A percentile compares a stretch with the other conserved stretches of the same genome.
Conservation (phyloP, 1,140 invertebrate genomes). For the Pseudomyrmex sp. region DNA sequence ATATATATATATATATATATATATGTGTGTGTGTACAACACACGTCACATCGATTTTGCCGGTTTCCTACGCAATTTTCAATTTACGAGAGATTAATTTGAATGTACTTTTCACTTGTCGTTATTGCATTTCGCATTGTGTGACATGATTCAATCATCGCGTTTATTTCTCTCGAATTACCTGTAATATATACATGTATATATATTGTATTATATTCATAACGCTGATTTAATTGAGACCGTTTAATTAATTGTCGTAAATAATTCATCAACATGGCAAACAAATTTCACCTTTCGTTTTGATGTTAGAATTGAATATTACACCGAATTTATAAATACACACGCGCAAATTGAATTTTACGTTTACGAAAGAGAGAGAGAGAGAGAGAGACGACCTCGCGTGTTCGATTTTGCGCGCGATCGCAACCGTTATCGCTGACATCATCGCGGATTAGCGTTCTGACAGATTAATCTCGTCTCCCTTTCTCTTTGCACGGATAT, state of each 20-base stretch:
- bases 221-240: neutral
- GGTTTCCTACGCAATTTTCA: neutral
- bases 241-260: too few species aligned
- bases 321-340: neutral
- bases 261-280: too few species aligned
- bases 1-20: too few species aligned
- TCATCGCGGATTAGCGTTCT: constrained; percentile 4
- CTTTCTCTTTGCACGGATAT: neutral
- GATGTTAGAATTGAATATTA: neutral
- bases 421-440: neutral
- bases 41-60: neutral
- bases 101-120: neutral
- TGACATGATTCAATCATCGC: neutral
- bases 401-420: neutral
- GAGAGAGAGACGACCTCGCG: too few species aligned
- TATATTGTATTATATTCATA: neutral
- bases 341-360: neutral
- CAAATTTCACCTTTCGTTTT: too few species aligned
- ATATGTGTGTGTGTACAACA: too few species aligned
- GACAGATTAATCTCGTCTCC: constrained; percentile 37
- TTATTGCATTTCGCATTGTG: neutral
- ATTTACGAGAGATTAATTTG: constrained; percentile 6
- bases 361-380: too few species aligned
- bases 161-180: constrained; percentile 4
- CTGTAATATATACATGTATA: too few species aligned